These are phyloP conservation scores for Eulemur coronatus DNA, from an alignment of 2,797 vertebrate genomes.

Conservation along the genomic window DNA sequence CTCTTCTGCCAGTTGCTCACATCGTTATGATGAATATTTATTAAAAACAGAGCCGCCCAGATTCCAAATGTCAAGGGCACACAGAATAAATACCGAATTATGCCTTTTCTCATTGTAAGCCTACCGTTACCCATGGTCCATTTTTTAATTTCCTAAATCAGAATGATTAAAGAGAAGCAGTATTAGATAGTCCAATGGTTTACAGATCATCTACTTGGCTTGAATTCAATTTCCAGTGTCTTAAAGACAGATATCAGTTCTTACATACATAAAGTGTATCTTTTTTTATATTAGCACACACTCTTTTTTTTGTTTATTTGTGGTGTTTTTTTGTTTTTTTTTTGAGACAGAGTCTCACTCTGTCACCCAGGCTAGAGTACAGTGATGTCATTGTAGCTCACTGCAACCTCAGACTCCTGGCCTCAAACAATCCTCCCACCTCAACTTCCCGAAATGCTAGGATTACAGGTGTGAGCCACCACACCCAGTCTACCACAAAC, in stretches of 20 bases:
- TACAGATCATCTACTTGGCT: not conserved
- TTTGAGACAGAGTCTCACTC: not conserved
- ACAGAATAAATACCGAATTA: not conserved
- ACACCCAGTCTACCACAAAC: not conserved
- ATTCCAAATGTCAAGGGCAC: not conserved
- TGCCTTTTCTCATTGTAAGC: not conserved
- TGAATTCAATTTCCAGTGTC: not conserved
- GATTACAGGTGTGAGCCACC: not conserved
- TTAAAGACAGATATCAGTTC: not conserved
- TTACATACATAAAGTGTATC: not conserved
- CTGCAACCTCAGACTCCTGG: not conserved
- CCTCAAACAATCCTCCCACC: not conserved
- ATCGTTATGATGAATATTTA: constrained; percentile 86
- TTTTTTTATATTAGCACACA: not conserved
- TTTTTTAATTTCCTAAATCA: constrained; percentile 39
- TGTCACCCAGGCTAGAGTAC: not conserved
- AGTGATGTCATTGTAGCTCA: not conserved
- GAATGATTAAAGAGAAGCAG: not conserved
- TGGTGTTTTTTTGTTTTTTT: not conserved
- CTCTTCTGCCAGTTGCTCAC: constrained; percentile 81
- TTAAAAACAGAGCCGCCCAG: not conserved
- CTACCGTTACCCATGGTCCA: not conserved
- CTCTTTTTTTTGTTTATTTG: not conserved
- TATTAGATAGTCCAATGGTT: not conserved
- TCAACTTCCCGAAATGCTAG: not conserved